Percentiles rank a stretch among this genome's conserved stretches.
Conservation (phyloP, 2,797 vertebrate species). For the Acipenser ruthenus region DNA sequence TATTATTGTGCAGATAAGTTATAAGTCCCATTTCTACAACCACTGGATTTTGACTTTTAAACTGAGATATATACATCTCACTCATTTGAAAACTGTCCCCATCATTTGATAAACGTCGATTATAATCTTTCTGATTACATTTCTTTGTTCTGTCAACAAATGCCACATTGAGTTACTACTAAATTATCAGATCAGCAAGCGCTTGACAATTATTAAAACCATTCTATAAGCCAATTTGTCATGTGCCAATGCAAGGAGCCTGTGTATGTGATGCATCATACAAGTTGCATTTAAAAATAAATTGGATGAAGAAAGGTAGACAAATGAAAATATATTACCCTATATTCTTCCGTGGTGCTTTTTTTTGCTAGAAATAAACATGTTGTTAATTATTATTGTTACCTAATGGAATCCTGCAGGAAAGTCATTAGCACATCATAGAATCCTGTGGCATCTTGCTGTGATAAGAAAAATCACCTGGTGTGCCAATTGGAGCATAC, state of each 20-base stretch:
- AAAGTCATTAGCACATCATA: conserved; percentile 4
- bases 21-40: too few species aligned
- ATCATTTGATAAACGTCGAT: too few species aligned
- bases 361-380: neutral
- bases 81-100: too few species aligned
- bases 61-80: too few species aligned
- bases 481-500: neutral
- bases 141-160: neutral
- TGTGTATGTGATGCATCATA: neutral
- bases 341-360: neutral
- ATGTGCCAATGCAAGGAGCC: neutral
- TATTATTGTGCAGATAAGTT: too few species aligned
- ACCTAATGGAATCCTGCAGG: neutral
- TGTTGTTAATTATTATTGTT: conserved; percentile 3
- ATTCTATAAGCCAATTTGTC: neutral
- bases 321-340: neutral
- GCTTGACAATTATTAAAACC: neutral
- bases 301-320: neutral
- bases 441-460: neutral
- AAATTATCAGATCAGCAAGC: neutral
- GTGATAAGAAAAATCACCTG: neutral
- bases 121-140: too few species aligned
- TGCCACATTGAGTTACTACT: neutral
- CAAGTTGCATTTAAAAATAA: neutral
- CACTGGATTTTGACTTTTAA: too few species aligned